Evolutionary conservation across 2,113 vertebrate genomes (phyloP).

Genomic region (Calonectris borealis): DNA sequence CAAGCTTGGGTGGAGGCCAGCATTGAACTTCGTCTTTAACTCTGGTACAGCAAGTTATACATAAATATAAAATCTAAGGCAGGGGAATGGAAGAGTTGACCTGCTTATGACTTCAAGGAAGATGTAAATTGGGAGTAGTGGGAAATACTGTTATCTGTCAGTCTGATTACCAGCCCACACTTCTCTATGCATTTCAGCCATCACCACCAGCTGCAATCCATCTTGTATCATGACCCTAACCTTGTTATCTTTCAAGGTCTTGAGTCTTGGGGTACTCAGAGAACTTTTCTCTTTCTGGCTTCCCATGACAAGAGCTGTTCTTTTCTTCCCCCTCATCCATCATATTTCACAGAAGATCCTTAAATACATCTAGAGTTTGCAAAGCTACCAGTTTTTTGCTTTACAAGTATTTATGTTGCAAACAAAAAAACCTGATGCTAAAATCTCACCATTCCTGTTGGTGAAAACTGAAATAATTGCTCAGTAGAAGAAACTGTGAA

Average conservation of each 20-base stretch:
- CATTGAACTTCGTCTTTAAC: not conserved
- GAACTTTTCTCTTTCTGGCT: conserved; percentile 41
- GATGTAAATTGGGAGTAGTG: conserved; percentile 15
- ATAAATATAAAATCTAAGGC: not conserved
- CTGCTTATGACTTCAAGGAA: conserved; percentile 29
- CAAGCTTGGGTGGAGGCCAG: not conserved
- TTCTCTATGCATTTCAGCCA: not conserved
- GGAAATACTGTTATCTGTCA: conserved; percentile 20
- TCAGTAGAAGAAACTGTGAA: conserved; percentile 68
- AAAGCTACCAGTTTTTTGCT: conserved; percentile 53
- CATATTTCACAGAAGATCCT: conserved; percentile 61
- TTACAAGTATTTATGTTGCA: conserved; percentile 57
- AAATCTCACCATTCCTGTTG: conserved; percentile 68
- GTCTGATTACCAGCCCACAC: conserved; percentile 28
- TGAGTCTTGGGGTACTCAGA: not conserved
- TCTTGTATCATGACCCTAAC: conserved; percentile 1
- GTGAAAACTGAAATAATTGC: conserved; percentile 65
- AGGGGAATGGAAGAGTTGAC: conserved; percentile 3
- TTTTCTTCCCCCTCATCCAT: conserved; percentile 61
- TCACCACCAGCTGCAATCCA: not conserved
- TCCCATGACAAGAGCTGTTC: conserved; percentile 28
- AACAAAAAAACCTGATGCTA: conserved; percentile 70
- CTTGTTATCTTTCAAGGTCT: conserved; percentile 10
- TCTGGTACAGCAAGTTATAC: not conserved
- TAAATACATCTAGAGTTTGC: conserved; percentile 58